Base-by-base conservation (phyloP, 2,888 invertebrate genomes). In the Drosophila anceps region DNA sequence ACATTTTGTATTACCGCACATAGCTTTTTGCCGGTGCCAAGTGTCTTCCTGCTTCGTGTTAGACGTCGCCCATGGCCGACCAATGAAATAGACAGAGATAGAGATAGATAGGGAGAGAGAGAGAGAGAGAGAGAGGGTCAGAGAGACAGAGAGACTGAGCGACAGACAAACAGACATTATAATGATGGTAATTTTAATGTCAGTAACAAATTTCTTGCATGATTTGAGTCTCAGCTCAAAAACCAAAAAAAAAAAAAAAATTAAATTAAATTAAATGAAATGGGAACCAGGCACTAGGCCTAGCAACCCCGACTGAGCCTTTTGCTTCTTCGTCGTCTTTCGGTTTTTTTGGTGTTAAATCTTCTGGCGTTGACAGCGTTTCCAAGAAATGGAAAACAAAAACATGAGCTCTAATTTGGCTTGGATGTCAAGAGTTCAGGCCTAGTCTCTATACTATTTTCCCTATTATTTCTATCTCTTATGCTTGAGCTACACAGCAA, bases 101-200 rank as follows among this genome's bases (percentile, higher is more conserved):
- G 1, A 41, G n/a, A 41, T 7, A 44, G 13, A 46, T 31, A 68
- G 61, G 18, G 1, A 18, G 43, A 44, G 50, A 7, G 27, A n/a
- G 15, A 37, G 15, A n/a, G 37, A 24, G n/a, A 15, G 48, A 20
- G 29, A 53, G 35, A 44, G 39, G n/a, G n/a, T n/a, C n/a, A 61
- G 55, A 8, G 9, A 46, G 15, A n/a, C 29, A 27, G 48, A 46
- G 57, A 57, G 46, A 39, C 44, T 39, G 46, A 54, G 39, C 20
- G 46, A 33, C 57, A 20, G 43, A 27, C 46, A 46, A 12, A 29
- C 60, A 62, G 85, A 85, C 85, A 84, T 79, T 88, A 81, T 88
- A 90, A 88, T 88, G 90, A 88, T 85, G 90, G 87, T 88, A 90
- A 90, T 88, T 90, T 88, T 84, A 73, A 79, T 88, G 90, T 88